Evolutionary conservation across 2,797 vertebrate species (phyloP), one percentile per base, ranked within the genome.

Genomic region (Myripristis jacobus): DNA sequence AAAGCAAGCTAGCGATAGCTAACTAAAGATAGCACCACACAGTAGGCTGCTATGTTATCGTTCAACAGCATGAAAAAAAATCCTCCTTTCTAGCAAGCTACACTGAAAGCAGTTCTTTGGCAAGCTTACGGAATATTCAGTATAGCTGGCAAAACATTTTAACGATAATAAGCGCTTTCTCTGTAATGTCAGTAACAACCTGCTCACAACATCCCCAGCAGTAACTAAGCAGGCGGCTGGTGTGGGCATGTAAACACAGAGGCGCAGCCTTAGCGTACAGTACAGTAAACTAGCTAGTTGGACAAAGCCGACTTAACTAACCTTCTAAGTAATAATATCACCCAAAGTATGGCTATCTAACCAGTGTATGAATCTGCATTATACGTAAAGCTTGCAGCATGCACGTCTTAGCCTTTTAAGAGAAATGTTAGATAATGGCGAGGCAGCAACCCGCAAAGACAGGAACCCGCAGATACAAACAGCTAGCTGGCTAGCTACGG

Each of bases 181-280:
- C 2, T 18, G 13, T 4, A 41, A 41, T 41, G 38, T 41, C 16
- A 25, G 3, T 47, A 69, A 4, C 25, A 44, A 3, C 63, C 27
- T 11, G 19, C 44, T 44, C 54, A 52, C 25, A 16, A 19, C 64
- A 72, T 24, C 12, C 25, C 25, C 36, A 36, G 24, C 36, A 36
- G 24, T 6, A 58, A 70, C 13, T 50, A 58, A 75, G 65, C 57
- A 66, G 66, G 73, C 65, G 63, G 63, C 69, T 74, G 68, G 58
- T 72, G 75, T 27, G 6, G 57, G 47, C 75, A 84, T 81, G 82
- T 87, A 83, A 84, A 89, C 81, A 91, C 66, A 70, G 43, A 70
- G 38, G 57, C 22, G 18, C 56, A 18, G 53, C 1, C 69, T 73
- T 91, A 89, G 86, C 85, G n/a, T n/a, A n/a, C n/a, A n/a, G n/a